A percentile compares a stretch with the other conserved stretches of the same genome.
Evolutionary conservation across 2,797 vertebrate species (phyloP).

Genomic region (Champsocephalus gunnari): DNA sequence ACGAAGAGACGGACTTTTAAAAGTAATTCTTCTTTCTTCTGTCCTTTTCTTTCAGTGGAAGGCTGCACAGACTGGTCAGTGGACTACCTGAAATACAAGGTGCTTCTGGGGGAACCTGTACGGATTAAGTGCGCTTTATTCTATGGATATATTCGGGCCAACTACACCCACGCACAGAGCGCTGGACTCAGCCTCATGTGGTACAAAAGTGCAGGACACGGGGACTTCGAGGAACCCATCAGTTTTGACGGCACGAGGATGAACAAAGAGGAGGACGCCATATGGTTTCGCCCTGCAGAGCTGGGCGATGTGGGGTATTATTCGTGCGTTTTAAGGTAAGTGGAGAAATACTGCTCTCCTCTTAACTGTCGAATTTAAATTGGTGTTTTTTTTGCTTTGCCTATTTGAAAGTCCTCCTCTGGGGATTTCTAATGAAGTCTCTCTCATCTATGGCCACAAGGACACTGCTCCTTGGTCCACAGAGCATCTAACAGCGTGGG

Average conservation of each 20-base stretch:
- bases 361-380: neutral
- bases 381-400: neutral
- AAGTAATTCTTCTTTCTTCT: slow-evolving; percentile 8
- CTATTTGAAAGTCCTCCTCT: slow-evolving; percentile 49
- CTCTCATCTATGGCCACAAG: slow-evolving; percentile 52
- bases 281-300: slow-evolving; percentile 97
- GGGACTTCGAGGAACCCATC: slow-evolving; percentile 97
- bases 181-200: slow-evolving; percentile 99
- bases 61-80: slow-evolving; percentile 99
- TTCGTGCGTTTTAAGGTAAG: slow-evolving; percentile 91
- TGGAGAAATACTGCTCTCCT: neutral
- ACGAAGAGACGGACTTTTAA: neutral
- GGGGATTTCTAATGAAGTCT: slow-evolving; percentile 60
- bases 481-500: slow-evolving; percentile 35
- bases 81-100: slow-evolving; percentile 99
- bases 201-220: slow-evolving; percentile 97
- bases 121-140: slow-evolving; percentile 99
- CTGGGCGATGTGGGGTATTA: slow-evolving; percentile 95
- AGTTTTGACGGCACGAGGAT: slow-evolving; percentile 95
- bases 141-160: slow-evolving; percentile 99
- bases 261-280: slow-evolving; percentile 99
- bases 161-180: slow-evolving; percentile 97
- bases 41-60: slow-evolving; percentile 86
- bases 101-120: slow-evolving; percentile 96
- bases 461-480: slow-evolving; percentile 39